These are phyloP conservation scores for Onychomys leucogaster DNA, from an alignment of 2,797 vertebrate species.

Conservation along the genomic window DNA sequence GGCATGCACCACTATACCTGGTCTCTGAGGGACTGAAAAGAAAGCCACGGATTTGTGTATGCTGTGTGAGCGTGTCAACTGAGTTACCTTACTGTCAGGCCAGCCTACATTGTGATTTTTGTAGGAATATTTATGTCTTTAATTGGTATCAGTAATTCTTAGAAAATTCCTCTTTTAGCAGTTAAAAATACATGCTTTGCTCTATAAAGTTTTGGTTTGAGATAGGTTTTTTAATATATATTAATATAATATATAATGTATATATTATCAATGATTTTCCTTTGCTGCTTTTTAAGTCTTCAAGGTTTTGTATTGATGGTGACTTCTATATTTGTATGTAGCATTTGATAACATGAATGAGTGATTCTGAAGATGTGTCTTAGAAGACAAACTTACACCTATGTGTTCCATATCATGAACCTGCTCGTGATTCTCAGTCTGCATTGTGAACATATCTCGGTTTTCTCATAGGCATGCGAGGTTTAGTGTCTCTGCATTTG, in stretches of 20 bases:
- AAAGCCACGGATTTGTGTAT: neutral
- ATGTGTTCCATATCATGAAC: neutral
- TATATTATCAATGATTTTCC: neutral
- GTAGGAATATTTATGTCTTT: neutral
- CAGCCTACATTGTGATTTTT: neutral
- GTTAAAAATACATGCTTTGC: constrained; percentile 35
- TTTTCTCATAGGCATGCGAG: neutral
- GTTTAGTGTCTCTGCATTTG: neutral
- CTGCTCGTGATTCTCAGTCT: neutral
- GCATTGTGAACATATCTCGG: neutral
- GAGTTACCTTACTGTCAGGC: neutral
- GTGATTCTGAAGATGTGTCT: neutral
- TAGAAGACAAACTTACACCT: neutral
- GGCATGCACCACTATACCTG: too few relatives aligned
- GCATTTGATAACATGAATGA: neutral
- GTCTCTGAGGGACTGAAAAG: neutral
- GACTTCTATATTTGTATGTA: constrained; percentile 29
- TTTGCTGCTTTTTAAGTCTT: neutral
- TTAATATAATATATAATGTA: too few relatives aligned
- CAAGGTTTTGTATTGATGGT: neutral
- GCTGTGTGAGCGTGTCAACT: neutral
- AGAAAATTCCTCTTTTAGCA: constrained; percentile 33
- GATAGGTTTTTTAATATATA: neutral
- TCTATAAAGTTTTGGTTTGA: constrained; percentile 20
- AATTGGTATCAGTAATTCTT: neutral